Evolutionary conservation across 2,113 vertebrate species (phyloP).

Genomic region (Cryptomyrus ogoouensis): DNA sequence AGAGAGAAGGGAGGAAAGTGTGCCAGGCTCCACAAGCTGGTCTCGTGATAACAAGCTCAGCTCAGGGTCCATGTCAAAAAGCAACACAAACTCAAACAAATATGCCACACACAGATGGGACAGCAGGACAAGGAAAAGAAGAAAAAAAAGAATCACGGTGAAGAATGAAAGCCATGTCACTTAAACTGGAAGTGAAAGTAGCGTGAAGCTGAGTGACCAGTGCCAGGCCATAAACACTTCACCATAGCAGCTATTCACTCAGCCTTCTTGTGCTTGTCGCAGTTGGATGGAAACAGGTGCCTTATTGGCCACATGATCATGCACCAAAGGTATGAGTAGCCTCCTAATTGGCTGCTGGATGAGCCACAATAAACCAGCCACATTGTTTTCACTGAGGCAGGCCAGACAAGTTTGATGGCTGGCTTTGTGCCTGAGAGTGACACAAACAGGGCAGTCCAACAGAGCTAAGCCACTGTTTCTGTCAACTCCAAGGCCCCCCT

Average conservation of each 20-base stretch:
- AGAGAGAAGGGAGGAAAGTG: not conserved
- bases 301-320: constrained; percentile 71
- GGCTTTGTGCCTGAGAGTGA: not conserved
- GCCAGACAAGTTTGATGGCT: not conserved
- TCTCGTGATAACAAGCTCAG: not conserved
- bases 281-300: constrained; percentile 89
- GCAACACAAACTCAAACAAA: not conserved
- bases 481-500: not conserved
- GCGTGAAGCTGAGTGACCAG: not conserved
- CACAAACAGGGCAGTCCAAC: not conserved
- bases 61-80: not conserved
- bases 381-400: not conserved
- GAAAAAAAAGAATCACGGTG: not conserved
- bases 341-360: not conserved
- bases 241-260: not conserved
- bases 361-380: not conserved
- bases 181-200: not conserved
- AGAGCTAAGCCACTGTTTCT: not conserved
- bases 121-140: not conserved
- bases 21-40: not conserved
- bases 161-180: not conserved
- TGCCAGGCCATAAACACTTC: not conserved
- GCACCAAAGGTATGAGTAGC: not conserved
- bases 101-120: not conserved
- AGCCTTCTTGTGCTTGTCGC: constrained; percentile 15